Evolutionary conservation across 2,797 vertebrate genomes (phyloP).

Genomic region (Cryptoprocta ferox): DNA sequence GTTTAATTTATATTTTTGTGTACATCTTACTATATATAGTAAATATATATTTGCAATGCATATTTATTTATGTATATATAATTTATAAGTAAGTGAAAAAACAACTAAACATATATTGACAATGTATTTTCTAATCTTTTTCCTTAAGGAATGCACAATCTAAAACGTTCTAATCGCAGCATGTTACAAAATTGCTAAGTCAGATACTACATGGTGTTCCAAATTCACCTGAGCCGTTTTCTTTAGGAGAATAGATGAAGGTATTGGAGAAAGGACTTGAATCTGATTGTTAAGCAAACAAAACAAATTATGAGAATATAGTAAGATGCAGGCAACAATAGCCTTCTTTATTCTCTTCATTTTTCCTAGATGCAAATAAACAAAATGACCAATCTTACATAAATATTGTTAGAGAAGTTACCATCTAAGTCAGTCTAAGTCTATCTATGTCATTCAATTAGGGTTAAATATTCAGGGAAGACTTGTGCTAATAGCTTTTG

Average conservation of each 20-base stretch:
- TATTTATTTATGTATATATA: neutral
- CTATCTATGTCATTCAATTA: neutral
- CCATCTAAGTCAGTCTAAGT: neutral
- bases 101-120: neutral
- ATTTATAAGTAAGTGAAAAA: neutral
- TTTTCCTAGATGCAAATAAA: neutral
- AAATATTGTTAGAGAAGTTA: neutral
- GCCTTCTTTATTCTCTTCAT: neutral
- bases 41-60: neutral
- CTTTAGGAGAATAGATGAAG: neutral
- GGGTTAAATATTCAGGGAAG: neutral
- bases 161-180: neutral
- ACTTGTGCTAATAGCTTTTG: neutral
- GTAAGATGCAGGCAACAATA: neutral
- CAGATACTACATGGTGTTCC: neutral
- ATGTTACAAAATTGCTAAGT: neutral
- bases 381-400: neutral
- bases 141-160: neutral
- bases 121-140: neutral
- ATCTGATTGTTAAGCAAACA: neutral
- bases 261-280: neutral
- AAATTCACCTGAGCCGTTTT: neutral
- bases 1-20: slow-evolving; percentile 28
- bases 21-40: neutral
- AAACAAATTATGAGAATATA: neutral